Evolutionary conservation across 2,888 invertebrate species (phyloP).

Genomic region (Timandra comae): DNA sequence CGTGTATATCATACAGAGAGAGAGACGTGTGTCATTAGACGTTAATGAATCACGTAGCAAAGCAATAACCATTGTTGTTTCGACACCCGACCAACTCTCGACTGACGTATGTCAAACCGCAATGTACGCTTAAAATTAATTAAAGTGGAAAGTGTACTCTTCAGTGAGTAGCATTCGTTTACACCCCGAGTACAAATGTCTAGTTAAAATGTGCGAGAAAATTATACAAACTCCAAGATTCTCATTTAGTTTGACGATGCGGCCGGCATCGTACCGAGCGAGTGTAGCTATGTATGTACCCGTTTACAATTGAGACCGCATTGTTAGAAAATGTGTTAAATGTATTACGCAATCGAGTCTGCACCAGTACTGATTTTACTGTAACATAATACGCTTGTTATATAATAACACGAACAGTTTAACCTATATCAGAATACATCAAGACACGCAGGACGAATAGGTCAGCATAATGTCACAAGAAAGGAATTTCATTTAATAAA

Average conservation of each 20-base stretch:
- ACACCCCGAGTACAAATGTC: neutral
- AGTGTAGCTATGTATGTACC: too few species aligned
- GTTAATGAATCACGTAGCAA: constrained; percentile 23
- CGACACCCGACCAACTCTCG: constrained; percentile 14
- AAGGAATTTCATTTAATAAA: too few species aligned
- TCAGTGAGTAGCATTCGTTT: constrained; percentile 12
- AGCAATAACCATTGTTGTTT: constrained; percentile 23
- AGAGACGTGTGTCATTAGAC: constrained; percentile 4
- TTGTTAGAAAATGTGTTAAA: constrained; percentile 6
- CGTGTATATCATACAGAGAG: neutral
- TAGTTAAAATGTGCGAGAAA: constrained; percentile 47
- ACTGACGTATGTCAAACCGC: constrained; percentile 24
- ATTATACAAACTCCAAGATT: constrained; percentile 50
- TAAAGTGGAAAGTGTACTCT: neutral
- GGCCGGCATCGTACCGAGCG: constrained; percentile 7
- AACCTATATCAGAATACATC: too few species aligned
- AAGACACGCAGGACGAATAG: too few species aligned
- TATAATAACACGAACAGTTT: too few species aligned
- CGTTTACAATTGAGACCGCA: constrained; percentile 10
- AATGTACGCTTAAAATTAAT: constrained; percentile 12
- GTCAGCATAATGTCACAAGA: too few species aligned
- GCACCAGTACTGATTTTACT: constrained; percentile 9
- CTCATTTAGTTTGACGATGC: constrained; percentile 44
- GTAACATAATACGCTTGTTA: too few species aligned
- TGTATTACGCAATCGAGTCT: too few species aligned